Percentiles rank a stretch among this genome's conserved stretches.
Conservation (phyloP, 1,140 invertebrate genomes). For the Akabosia matsudoensis region DNA sequence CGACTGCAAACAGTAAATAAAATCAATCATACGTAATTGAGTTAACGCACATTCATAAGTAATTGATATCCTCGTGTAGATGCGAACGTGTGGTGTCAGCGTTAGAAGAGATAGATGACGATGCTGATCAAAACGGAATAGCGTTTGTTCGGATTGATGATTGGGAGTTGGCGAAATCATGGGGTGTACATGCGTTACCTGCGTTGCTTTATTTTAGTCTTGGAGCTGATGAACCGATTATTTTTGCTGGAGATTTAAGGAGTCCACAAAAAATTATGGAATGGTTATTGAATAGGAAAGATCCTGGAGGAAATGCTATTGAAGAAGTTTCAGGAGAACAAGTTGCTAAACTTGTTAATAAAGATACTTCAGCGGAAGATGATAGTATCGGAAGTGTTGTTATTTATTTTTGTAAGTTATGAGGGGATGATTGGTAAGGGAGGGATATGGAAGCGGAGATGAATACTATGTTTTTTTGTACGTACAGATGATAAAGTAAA, state of each 20-base stretch:
- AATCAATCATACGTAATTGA: too few relatives aligned
- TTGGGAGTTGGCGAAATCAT: constrained; percentile 77
- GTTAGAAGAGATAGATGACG: constrained; percentile 90
- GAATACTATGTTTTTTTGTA: too few relatives aligned
- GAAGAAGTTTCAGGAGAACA: constrained; percentile 81
- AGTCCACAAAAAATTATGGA: constrained; percentile 61
- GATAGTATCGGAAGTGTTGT: constrained; percentile 61
- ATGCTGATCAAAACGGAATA: constrained; percentile 78
- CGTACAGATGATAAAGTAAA: constrained; percentile 37
- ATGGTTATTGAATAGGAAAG: constrained; percentile 86
- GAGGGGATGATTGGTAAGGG: neutral
- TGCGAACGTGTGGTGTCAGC: constrained; percentile 81
- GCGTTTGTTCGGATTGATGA: constrained; percentile 92
- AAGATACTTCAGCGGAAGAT: constrained; percentile 53
- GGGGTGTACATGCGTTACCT: constrained; percentile 81
- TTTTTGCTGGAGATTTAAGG: constrained; percentile 71
- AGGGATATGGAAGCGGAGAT: neutral
- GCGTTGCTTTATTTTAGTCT: constrained; percentile 55
- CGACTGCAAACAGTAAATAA: constrained; percentile 75
- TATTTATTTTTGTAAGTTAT: constrained; percentile 86
- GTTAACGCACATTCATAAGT: too few relatives aligned
- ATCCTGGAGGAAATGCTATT: constrained; percentile 83
- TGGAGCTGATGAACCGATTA: constrained; percentile 83
- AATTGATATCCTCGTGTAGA: neutral
- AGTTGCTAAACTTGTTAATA: constrained; percentile 73